Conservation (phyloP, 2,113 vertebrate genomes). For the Antennarius striatus region DNA sequence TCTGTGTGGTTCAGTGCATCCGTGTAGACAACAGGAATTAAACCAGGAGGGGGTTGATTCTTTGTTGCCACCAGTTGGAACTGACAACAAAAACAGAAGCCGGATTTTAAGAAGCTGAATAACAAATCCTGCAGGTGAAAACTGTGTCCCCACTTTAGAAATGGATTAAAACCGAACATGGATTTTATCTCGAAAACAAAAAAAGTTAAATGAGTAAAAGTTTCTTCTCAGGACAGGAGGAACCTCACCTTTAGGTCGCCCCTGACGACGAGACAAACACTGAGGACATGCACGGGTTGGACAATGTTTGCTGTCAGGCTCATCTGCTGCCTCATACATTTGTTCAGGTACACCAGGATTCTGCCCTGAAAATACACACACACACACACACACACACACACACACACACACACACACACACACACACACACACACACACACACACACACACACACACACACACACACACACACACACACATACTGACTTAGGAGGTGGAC, state of each 20-base stretch:
- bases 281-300: slow-evolving; percentile 36
- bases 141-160: background rate
- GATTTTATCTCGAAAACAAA: background rate
- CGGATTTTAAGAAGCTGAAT: background rate
- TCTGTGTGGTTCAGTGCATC: background rate
- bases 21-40: slow-evolving; percentile 65
- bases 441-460: too few relatives aligned
- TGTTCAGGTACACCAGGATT: slow-evolving; percentile 5
- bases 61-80: slow-evolving; percentile 24
- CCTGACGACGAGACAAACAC: slow-evolving; percentile 29
- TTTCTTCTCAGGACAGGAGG: background rate
- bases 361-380: slow-evolving; percentile 38
- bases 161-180: background rate
- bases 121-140: background rate
- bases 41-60: slow-evolving; percentile 19
- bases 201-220: too few relatives aligned
- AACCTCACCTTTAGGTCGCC: slow-evolving; percentile 47
- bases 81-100: background rate
- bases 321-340: slow-evolving; percentile 14
- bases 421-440: too few relatives aligned
- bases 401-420: too few relatives aligned
- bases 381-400: too few relatives aligned
- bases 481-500: too few relatives aligned
- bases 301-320: slow-evolving; percentile 29
- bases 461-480: too few relatives aligned